Evolutionary conservation across 1,140 invertebrate genomes (phyloP).

Genomic region (Zophobas morio): DNA sequence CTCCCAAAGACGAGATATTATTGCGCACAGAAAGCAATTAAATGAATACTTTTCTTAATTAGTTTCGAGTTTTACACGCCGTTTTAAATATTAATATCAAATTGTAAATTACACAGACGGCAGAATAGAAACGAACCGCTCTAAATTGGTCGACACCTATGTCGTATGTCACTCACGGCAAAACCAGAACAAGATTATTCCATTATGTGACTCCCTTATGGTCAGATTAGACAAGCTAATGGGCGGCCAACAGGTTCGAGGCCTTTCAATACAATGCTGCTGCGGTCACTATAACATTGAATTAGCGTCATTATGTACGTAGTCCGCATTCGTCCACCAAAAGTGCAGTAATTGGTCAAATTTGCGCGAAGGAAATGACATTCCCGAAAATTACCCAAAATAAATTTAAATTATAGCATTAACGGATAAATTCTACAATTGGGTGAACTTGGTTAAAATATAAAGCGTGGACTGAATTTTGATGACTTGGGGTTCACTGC

Average conservation of each 20-base stretch:
- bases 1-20: conserved; percentile 56
- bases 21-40: conserved; percentile 60
- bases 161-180: conserved; percentile 13
- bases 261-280: conserved; percentile 1
- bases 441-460: conserved; percentile 37
- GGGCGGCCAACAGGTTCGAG: conserved; percentile 16
- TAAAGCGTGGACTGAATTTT: conserved; percentile 33
- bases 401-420: conserved; percentile 34
- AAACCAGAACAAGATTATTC: conserved; percentile 36
- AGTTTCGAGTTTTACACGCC: conserved; percentile 62
- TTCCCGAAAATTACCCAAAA: conserved; percentile 18
- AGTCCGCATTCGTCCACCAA: not conserved
- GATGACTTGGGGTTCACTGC: conserved; percentile 36
- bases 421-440: conserved; percentile 38
- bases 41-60: conserved; percentile 63
- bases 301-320: not conserved
- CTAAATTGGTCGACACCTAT: conserved; percentile 13
- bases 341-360: conserved; percentile 18
- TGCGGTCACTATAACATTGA: conserved; percentile 7
- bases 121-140: not conserved
- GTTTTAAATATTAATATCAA: conserved; percentile 61
- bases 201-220: conserved; percentile 30
- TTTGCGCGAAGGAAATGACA: not conserved
- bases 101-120: conserved; percentile 46
- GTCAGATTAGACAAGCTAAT: conserved; percentile 26